Evolutionary conservation across 1,140 invertebrate genomes (phyloP).

Genomic region (Mactra quadrangularis): DNA sequence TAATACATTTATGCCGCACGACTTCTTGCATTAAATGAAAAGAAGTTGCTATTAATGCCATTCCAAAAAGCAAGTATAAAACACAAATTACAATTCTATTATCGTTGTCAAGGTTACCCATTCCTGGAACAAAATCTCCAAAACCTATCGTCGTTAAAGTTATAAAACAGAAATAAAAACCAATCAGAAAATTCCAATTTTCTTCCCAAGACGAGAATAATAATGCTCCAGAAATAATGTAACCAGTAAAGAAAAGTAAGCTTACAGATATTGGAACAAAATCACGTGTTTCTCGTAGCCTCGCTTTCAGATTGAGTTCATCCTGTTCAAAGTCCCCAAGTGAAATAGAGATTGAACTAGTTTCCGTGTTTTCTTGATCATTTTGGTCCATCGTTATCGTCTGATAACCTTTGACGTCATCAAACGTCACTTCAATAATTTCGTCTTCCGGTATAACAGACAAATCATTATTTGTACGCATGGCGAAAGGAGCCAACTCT

Average conservation of each 20-base stretch:
- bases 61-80: constrained; percentile 92
- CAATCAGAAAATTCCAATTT: constrained; percentile 91
- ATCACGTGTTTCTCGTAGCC: constrained; percentile 50
- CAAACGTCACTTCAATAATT: constrained; percentile 8
- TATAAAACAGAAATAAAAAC: constrained; percentile 97
- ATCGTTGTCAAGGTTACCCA: constrained; percentile 56
- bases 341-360: not conserved
- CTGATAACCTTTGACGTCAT: constrained; percentile 5
- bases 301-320: constrained; percentile 28
- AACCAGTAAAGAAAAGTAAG: constrained; percentile 76
- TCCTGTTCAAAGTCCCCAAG: constrained; percentile 52
- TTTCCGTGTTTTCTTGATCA: not conserved
- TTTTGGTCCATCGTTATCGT: not conserved
- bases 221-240: constrained; percentile 80
- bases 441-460: constrained; percentile 41
- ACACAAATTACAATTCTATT: constrained; percentile 80
- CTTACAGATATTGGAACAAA: constrained; percentile 80
- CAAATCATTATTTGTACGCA: not conserved
- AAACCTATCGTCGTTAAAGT: constrained; percentile 91
- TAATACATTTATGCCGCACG: constrained; percentile 90
- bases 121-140: constrained; percentile 87
- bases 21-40: constrained; percentile 96
- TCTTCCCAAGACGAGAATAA: constrained; percentile 78
- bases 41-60: constrained; percentile 95
- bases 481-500: not conserved